These are phyloP conservation scores for Phrynocephalus forsythii DNA, from an alignment of 2,797 vertebrate species.

Conservation along the genomic window DNA sequence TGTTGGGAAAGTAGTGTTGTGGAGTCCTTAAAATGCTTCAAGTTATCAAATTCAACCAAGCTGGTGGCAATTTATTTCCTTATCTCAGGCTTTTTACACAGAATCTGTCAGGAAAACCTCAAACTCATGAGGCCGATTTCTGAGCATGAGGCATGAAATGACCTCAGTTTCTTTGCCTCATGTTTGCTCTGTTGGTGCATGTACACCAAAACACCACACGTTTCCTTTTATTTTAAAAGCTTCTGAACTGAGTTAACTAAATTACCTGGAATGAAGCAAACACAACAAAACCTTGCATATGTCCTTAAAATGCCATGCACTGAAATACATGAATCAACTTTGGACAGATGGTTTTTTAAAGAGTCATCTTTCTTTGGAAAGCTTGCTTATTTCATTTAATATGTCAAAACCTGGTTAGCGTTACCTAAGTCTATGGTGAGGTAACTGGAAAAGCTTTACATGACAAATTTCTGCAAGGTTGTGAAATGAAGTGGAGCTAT, in stretches of 20 bases:
- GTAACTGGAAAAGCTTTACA: too few relatives aligned
- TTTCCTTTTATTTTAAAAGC: too few relatives aligned
- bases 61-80: not conserved
- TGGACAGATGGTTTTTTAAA: too few relatives aligned
- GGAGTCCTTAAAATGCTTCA: too few relatives aligned
- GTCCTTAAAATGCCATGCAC: not conserved
- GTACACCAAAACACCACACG: not conserved
- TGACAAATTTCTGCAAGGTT: too few relatives aligned
- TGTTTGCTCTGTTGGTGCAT: not conserved
- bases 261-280: not conserved
- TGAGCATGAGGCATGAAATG: not conserved
- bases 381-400: too few relatives aligned
- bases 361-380: too few relatives aligned
- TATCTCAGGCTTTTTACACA: not conserved
- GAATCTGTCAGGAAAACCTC: not conserved
- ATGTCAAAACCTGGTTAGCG: too few relatives aligned
- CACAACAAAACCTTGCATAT: not conserved
- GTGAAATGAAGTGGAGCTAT: too few relatives aligned
- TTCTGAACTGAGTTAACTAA: not conserved
- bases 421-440: too few relatives aligned
- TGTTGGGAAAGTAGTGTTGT: too few relatives aligned
- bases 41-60: not conserved
- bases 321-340: not conserved
- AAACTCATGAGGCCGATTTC: not conserved
- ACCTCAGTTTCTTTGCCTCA: not conserved